A percentile compares a stretch with the other conserved stretches of the same genome.
Evolutionary conservation across 2,113 vertebrate genomes (phyloP).

Genomic region (Prunella himalayana): DNA sequence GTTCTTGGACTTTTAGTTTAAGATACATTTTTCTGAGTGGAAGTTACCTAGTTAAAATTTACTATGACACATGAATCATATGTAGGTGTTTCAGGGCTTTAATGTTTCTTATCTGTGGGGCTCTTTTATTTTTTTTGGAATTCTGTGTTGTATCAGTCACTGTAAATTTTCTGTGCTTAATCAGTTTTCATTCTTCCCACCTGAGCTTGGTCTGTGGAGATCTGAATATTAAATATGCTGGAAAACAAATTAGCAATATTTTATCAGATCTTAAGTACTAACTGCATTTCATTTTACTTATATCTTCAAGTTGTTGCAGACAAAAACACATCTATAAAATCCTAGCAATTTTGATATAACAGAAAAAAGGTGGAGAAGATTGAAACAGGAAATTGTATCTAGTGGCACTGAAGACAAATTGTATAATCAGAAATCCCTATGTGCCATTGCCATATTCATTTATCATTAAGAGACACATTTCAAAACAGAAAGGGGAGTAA

Average conservation of each 20-base stretch:
- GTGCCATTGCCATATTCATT: slow-evolving; percentile 21
- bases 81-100: not conserved
- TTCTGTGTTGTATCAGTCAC: not conserved
- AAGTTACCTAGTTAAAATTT: not conserved
- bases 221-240: not conserved
- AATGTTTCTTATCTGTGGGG: not conserved
- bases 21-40: not conserved
- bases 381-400: not conserved
- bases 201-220: not conserved
- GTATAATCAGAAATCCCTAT: not conserved
- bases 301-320: not conserved
- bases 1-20: not conserved
- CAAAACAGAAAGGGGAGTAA: not conserved
- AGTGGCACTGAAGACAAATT: slow-evolving; percentile 5
- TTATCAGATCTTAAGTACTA: not conserved
- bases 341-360: not conserved
- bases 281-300: not conserved
- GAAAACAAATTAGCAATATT: not conserved
- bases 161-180: not conserved
- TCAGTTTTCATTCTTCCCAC: not conserved
- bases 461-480: not conserved
- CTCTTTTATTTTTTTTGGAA: not conserved
- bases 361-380: not conserved
- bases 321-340: not conserved
- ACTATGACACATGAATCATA: not conserved